These are phyloP conservation scores for Caenorhabditis remanei DNA, from an alignment of 1,140 invertebrate species.

Conservation along the genomic window DNA sequence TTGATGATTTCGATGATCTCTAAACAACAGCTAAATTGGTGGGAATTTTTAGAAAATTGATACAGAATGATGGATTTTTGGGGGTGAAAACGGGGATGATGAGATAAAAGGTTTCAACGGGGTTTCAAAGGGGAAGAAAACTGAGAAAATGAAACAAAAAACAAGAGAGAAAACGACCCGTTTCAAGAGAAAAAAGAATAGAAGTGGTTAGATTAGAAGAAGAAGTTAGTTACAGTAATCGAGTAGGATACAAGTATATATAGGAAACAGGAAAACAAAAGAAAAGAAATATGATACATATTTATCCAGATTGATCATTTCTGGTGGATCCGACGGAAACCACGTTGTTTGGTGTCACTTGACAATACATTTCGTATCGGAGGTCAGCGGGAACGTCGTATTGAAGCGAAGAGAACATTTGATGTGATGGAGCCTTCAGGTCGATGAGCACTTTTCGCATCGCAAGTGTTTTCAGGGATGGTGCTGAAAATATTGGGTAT, in stretches of 20 bases:
- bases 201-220: no score
- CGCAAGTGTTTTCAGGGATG: background rate
- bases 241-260: background rate
- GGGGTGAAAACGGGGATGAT: no score
- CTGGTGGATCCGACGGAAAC: background rate
- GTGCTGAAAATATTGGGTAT: conserved; percentile 4
- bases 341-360: conserved; percentile 25
- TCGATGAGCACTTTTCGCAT: background rate
- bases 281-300: background rate
- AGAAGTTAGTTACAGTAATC: background rate
- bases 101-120: no score
- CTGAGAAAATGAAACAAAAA: no score
- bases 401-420: background rate
- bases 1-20: no score
- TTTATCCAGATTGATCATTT: conserved; percentile 28
- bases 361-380: conserved; percentile 42
- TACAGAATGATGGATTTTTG: no score
- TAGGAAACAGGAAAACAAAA: conserved; percentile 8
- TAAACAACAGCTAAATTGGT: no score
- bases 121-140: background rate
- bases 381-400: background rate
- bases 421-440: background rate
- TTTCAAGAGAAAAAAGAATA: no score
- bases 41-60: no score
- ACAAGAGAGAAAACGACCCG: no score